Evolutionary conservation across 2,888 invertebrate genomes (phyloP).

Genomic region (Acanthosoma haemorrhoidale): DNA sequence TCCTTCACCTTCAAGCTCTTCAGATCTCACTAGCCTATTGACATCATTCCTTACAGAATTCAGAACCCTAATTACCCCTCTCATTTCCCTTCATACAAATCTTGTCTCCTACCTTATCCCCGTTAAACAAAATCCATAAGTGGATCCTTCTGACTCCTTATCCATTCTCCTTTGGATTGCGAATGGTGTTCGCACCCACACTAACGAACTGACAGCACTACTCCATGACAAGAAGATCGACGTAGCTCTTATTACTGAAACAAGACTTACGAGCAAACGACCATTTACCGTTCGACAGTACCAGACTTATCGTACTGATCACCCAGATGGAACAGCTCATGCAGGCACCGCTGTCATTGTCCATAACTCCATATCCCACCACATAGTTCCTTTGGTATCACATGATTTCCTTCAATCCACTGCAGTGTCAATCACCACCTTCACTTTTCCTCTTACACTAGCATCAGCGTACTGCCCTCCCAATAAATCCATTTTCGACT

Average conservation of each 20-base stretch:
- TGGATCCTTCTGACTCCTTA: not conserved
- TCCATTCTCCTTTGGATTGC: constrained; percentile 1
- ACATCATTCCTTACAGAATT: too few relatives aligned
- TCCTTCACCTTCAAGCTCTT: too few relatives aligned
- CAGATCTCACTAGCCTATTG: too few relatives aligned
- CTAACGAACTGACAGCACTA: not conserved
- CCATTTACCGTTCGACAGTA: constrained; percentile 36
- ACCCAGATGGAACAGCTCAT: constrained; percentile 39
- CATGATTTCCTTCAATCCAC: constrained; percentile 32
- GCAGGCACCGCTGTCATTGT: constrained; percentile 39
- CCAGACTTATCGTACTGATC: constrained; percentile 43
- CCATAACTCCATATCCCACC: too few relatives aligned
- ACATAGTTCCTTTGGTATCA: constrained; percentile 21
- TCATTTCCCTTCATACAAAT: too few relatives aligned
- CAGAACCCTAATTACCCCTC: too few relatives aligned
- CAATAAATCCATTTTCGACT: not conserved
- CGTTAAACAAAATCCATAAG: too few relatives aligned
- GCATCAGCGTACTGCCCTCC: constrained; percentile 19
- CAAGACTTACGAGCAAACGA: constrained; percentile 38
- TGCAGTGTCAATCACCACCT: not conserved
- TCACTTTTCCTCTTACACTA: not conserved
- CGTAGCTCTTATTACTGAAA: constrained; percentile 37
- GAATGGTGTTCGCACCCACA: not conserved
- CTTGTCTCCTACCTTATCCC: too few relatives aligned
- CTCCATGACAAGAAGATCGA: constrained; percentile 26